Evolutionary conservation across 2,113 vertebrate species (phyloP), one percentile per base, ranked within the genome.

Genomic region (Prionailurus bengalensis): DNA sequence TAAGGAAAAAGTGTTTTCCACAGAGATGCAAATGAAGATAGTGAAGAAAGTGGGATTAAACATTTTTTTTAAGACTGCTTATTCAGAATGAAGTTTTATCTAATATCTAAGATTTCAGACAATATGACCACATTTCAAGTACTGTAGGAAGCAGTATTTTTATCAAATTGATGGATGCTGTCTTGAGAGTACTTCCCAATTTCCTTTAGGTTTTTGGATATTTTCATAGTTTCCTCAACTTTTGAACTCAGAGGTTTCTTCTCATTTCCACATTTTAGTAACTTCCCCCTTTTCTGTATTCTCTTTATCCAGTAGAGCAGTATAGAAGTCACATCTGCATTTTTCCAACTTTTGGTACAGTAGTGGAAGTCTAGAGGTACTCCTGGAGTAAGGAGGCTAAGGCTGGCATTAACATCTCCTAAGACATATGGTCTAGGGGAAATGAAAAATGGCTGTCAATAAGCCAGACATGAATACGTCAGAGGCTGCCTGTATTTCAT

Each of bases 401-500:
- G 14, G 61, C 63, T 71, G 73, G n/a, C n/a, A 58, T n/a, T 68
- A 61, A 55, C 16, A 29, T 70, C 68, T 96, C 45, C 71, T 39
- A 63, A 51, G 83, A 83, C 48, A 71, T 45, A 83, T 19, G 17
- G 10, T 63, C 11, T 73, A 89, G 51, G 92, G 65, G 16, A 73
- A 87, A 66, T 4, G 31, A 93, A 63, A 74, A 19, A 21, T 51
- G 61, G 91, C 70, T 61, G 9, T 31, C 12, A 42, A 5, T 89
- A 55, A 51, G 66, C 89, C 66, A 85, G 74, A 21, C 23, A n/a
- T 82, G 83, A 51, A 70, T 10, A 31, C 36, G 53, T 42, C 19
- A 58, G 48, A 93, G 14, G 42, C 42, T 97, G 71, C 82, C 86
- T 89, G 84, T 86, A 84, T 96, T 96, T 88, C 65, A 93, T 92